A percentile compares a stretch with the other conserved stretches of the same genome.
Conservation (phyloP, 2,113 vertebrate genomes). For the Felis catus region F.catus_Fca126_mat1.0 CM031415.1:114630501-114631000, state of each 20-base stretch:
- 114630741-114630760: background rate
- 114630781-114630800: background rate
- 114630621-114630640: background rate
- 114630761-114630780: background rate
- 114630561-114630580: background rate
- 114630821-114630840: background rate
- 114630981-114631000: background rate
- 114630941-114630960: background rate
- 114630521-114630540: background rate
- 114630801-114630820: background rate
- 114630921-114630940: background rate
- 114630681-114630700: background rate
- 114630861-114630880: background rate
- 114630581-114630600: background rate
- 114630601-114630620: background rate
- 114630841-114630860: background rate
- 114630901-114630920: background rate
- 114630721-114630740: background rate
- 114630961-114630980: background rate
- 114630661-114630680: background rate
- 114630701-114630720: background rate
- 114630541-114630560: background rate
- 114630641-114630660: rapidly evolving
- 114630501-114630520: background rate
- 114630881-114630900: background rate